These are phyloP conservation scores for Psammodynastes pulverulentus DNA, from an alignment of 2,113 vertebrate species.

Conservation along the genomic window DNA sequence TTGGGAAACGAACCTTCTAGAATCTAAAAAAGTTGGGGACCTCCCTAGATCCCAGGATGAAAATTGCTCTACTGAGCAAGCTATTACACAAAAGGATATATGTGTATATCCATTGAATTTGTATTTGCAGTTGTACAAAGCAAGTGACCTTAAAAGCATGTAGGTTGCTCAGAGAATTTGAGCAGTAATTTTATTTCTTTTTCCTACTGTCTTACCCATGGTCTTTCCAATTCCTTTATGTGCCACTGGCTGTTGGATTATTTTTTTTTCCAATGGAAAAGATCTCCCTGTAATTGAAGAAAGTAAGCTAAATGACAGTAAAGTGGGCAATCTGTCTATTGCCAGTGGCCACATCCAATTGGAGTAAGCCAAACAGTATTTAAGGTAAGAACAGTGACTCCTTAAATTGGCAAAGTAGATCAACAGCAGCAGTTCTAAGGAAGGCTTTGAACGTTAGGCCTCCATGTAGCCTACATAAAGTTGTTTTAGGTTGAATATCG, in stretches of 20 bases:
- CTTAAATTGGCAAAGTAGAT: background rate
- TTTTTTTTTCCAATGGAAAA: background rate
- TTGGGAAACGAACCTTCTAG: background rate
- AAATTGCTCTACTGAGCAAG: background rate
- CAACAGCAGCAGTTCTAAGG: conserved; percentile 27
- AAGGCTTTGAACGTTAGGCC: conserved; percentile 25
- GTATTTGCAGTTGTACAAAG: background rate
- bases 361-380: conserved; percentile 3
- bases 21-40: background rate
- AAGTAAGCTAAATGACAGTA: background rate
- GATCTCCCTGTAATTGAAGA: background rate
- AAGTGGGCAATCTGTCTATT: background rate
- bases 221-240: background rate
- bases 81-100: too few species aligned
- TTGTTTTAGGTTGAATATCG: background rate
- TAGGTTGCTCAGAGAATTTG: background rate
- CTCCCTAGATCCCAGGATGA: background rate
- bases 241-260: background rate
- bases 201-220: background rate
- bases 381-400: background rate
- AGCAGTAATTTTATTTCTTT: background rate
- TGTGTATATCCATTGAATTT: background rate
- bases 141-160: background rate
- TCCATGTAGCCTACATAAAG: conserved; percentile 23
- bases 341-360: background rate